Conservation (phyloP, 2,888 invertebrate genomes). For the Rapana venosa region DNA sequence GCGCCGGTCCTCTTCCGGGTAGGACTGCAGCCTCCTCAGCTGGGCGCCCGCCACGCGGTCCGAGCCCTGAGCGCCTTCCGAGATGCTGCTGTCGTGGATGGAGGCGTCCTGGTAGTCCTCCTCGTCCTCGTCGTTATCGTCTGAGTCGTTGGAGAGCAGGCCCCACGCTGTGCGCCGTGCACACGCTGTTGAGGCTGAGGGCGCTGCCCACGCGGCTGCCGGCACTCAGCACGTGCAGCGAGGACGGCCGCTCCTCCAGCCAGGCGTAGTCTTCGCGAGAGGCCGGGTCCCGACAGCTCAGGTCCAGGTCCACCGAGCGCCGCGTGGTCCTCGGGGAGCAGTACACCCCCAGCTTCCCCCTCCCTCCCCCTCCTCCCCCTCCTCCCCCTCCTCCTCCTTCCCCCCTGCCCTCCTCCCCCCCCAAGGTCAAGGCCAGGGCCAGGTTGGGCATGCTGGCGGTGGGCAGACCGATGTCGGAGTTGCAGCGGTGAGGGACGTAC, state of each 20-base stretch:
- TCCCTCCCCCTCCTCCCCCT: conserved; percentile 22
- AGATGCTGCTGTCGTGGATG: conserved; percentile 43
- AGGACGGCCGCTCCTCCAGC: conserved; percentile 51
- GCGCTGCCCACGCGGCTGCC: conserved; percentile 65
- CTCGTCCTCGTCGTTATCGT: conserved; percentile 50
- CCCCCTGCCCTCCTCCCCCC: conserved; percentile 26
- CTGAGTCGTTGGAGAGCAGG: conserved; percentile 72
- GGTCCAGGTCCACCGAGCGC: conserved; percentile 55
- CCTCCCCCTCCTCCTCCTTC: conserved; percentile 39
- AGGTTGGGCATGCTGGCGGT: conserved; percentile 58
- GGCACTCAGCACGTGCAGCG: conserved; percentile 53
- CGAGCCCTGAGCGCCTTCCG: conserved; percentile 35
- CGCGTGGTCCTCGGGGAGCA: conserved; percentile 69
- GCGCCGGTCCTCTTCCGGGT: conserved; percentile 52
- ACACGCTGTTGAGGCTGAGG: conserved; percentile 69
- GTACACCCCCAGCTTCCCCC: conserved; percentile 61
- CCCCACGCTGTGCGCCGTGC: conserved; percentile 70
- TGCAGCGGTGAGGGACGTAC: conserved; percentile 44
- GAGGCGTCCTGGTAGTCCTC: conserved; percentile 53
- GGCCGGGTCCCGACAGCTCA: conserved; percentile 44
- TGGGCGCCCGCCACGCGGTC: conserved; percentile 38
- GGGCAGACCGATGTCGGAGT: conserved; percentile 56
- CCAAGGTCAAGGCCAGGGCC: conserved; percentile 35
- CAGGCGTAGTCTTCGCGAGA: conserved; percentile 51
- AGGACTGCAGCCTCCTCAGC: conserved; percentile 53